Base-by-base conservation (phyloP, 2,113 vertebrate genomes). In the Tauraco erythrolophus region DNA sequence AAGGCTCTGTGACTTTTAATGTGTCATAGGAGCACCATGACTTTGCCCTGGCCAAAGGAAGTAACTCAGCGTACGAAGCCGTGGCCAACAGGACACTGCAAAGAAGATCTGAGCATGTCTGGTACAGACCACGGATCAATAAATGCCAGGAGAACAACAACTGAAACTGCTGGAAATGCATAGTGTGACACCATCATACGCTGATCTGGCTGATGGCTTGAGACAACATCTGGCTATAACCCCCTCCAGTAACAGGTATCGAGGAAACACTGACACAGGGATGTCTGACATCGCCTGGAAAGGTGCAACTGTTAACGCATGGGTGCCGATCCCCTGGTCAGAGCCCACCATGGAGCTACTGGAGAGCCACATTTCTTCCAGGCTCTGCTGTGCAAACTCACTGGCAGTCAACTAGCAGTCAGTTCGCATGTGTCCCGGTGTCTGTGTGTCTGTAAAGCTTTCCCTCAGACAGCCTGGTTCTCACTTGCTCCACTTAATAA, bases 361-460 rank as follows among this genome's bases (percentile, higher is more conserved):
- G 37, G 18, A 75, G 14, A 64, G 35, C 17, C 10, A 19, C 11
- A 24, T 27, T 93, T 74, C 11, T 14, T 37, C 2, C 9, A 31
- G 28, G 7, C 10, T 58, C 11, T 51, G 8, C 10, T 41, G 11
- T 53, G 43, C 43, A 43, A 31, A 21, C 14, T 69, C 9, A 19
- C 10, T 57, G 12, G 17, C 28, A 92, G 31, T 30, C 12, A 86
- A n/a, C n/a, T 66, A 80, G 51, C 6, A 48, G 16, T 30, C 56
- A 54, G 17, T 21, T n/a, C 71, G 9, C 4, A 2, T 5, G 4
- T 15, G 7, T 25, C 2, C 15, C 7, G 9, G 9, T 35, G 7
- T 8, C 7, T 35, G 11, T 64, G 14, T 54, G 10, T 78, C 9
- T 81, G 24, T 28, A 53, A 78, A 82, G 3, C 5, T 84, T 78